Evolutionary conservation across 2,888 invertebrate species (phyloP), one percentile per base, ranked within the genome.

Genomic region (Allacma fusca): DNA sequence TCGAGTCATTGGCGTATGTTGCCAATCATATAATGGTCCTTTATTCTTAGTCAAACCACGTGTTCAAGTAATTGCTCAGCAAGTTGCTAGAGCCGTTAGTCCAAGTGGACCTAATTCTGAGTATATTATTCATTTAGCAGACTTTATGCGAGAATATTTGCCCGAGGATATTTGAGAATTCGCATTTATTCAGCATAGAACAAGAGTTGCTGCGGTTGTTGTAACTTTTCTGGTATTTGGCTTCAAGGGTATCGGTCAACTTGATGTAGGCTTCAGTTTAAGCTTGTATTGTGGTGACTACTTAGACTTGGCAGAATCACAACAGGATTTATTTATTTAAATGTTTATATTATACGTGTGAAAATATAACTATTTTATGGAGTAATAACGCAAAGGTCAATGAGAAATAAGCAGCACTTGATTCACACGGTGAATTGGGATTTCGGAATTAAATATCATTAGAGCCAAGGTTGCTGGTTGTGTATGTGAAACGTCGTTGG

Each of bases 101-200:
- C 83, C 83, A 4, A 77, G 76, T 75, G 83, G 83, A 1, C 67
- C 62, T 5, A 83, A 82, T 76, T 59, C 74, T 0, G 82, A 82
- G 4, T 83, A 83, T 69, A 62, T 83, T 34, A 80, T 81, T 21
- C 77, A 81, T 64, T 72, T 83, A 19, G 78, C 79, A 4, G 74
- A 81, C 13, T 83, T 82, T 44, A 81, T 81, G 81, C 65, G 80
- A 44, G 67, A 40, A 9, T 24, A 78, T 50, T 59, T 83, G n/a
- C 81, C 82, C 12, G n/a, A n/a, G n/a, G n/a, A 28, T 67, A n/a
- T 70, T 78, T 64, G 40, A 77, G 1, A 82, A 83, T 65, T 26
- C 24, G 0, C 83, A 83, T 76, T 77, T 83, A 34, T 81, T 81
- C 73, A 70, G 70, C 19, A 73, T 83, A 50, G 83, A 83, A 62